Evolutionary conservation across 2,113 vertebrate genomes (phyloP).

Genomic region (Corythaeola cristata): DNA sequence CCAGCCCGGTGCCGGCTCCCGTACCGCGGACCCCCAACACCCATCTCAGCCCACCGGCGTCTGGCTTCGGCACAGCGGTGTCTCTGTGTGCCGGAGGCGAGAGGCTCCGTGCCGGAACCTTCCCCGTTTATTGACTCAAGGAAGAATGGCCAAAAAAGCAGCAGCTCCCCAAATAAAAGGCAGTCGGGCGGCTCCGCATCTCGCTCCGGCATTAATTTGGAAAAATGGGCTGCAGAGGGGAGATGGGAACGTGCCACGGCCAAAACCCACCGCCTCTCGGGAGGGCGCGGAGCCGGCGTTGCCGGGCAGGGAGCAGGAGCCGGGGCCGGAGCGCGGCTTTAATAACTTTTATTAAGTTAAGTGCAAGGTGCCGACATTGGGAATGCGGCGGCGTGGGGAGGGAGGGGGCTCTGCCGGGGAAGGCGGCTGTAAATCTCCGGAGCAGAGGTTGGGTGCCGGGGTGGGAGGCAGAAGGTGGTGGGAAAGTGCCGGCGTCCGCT

Average conservation of each 20-base stretch:
- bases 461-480: not conserved
- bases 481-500: not conserved
- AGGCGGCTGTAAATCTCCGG: not conserved
- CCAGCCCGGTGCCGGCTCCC: too few species aligned
- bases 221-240: not conserved
- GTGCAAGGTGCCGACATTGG: too few species aligned
- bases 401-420: not conserved
- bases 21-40: too few species aligned
- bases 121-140: not conserved
- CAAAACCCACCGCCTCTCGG: not conserved
- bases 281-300: too few species aligned
- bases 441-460: not conserved
- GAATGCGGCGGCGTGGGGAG: not conserved
- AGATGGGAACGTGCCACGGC: not conserved
- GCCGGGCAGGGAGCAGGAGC: too few species aligned
- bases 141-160: not conserved
- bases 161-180: not conserved
- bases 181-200: not conserved
- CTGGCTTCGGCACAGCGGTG: not conserved
- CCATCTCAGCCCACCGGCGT: too few species aligned
- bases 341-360: not conserved
- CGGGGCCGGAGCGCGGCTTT: not conserved
- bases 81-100: too few species aligned
- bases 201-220: not conserved
- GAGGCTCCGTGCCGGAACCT: not conserved